phyloP scores from a whole-genome alignment of 1,140 invertebrate genomes.

The Drosophila varians region DNA sequence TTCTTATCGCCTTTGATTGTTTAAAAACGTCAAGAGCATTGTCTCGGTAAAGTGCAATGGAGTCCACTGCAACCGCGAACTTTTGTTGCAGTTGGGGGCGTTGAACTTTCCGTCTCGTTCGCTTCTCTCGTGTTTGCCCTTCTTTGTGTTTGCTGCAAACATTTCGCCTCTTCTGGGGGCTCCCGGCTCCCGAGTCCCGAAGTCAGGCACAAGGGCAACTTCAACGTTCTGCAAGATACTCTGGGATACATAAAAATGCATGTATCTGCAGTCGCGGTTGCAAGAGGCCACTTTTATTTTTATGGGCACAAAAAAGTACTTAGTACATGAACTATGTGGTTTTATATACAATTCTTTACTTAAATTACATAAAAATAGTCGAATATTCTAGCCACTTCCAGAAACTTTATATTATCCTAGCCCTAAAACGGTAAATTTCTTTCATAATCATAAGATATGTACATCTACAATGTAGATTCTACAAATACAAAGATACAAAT shows the following conservation, averaged over 20 bases:
- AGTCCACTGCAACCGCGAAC: slow-evolving; percentile 18
- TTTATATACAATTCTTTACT: too few relatives aligned
- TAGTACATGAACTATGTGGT: too few relatives aligned
- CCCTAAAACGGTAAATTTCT: too few relatives aligned
- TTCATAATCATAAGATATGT: too few relatives aligned
- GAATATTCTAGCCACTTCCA: not conserved
- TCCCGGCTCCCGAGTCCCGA: not conserved
- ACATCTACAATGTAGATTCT: too few relatives aligned
- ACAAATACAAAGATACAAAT: too few relatives aligned
- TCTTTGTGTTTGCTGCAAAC: slow-evolving; percentile 45
- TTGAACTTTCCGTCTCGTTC: slow-evolving; percentile 44
- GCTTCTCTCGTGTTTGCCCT: slow-evolving; percentile 5
- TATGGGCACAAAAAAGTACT: too few relatives aligned
- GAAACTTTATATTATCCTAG: not conserved
- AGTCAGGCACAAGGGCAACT: slow-evolving; percentile 6
- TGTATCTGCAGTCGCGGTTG: slow-evolving; percentile 1
- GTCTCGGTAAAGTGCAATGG: slow-evolving; percentile 8
- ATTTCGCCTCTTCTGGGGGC: slow-evolving; percentile 4
- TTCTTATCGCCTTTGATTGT: slow-evolving; percentile 30
- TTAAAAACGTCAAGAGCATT: slow-evolving; percentile 26
- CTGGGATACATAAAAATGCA: slow-evolving; percentile 7
- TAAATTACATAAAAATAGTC: too few relatives aligned
- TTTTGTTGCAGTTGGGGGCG: slow-evolving; percentile 41
- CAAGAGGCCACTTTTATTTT: not conserved
- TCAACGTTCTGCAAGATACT: slow-evolving; percentile 4